Percentiles rank a stretch among this genome's conserved stretches.
Evolutionary conservation across 2,113 vertebrate species (phyloP).

Genomic region (Pterophyllum scalare): DNA sequence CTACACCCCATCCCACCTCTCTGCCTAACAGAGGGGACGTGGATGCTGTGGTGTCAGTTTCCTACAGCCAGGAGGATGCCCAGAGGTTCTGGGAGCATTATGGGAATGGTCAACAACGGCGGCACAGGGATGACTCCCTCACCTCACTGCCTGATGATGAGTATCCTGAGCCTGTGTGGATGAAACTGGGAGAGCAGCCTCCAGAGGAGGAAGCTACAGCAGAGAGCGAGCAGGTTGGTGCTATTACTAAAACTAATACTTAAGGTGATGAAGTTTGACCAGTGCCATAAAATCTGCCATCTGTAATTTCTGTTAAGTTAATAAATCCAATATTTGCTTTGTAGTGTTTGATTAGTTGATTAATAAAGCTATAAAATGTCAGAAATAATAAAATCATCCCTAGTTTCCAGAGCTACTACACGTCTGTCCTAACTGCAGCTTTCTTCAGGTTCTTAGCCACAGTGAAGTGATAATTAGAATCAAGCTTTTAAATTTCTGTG

Average conservation of each 20-base stretch:
- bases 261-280: not conserved
- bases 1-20: constrained; percentile 1
- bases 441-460: not conserved
- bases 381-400: not conserved
- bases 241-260: not conserved
- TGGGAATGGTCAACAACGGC: constrained; percentile 14
- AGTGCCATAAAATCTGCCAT: not conserved
- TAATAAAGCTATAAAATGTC: not conserved
- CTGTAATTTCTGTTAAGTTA: not conserved
- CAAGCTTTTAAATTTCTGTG: not conserved
- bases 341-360: not conserved
- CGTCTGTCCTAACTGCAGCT: not conserved
- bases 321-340: not conserved
- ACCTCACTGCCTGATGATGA: constrained; percentile 67
- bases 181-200: constrained; percentile 61
- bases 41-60: constrained; percentile 77
- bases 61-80: constrained; percentile 67
- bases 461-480: not conserved
- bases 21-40: constrained; percentile 47
- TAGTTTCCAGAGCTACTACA: not conserved
- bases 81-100: constrained; percentile 67
- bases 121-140: constrained; percentile 46
- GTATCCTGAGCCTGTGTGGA: constrained; percentile 73
- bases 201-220: constrained; percentile 55
- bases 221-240: constrained; percentile 65